Base-by-base conservation (phyloP, 2,888 invertebrate species). In the Rapana venosa region DNA sequence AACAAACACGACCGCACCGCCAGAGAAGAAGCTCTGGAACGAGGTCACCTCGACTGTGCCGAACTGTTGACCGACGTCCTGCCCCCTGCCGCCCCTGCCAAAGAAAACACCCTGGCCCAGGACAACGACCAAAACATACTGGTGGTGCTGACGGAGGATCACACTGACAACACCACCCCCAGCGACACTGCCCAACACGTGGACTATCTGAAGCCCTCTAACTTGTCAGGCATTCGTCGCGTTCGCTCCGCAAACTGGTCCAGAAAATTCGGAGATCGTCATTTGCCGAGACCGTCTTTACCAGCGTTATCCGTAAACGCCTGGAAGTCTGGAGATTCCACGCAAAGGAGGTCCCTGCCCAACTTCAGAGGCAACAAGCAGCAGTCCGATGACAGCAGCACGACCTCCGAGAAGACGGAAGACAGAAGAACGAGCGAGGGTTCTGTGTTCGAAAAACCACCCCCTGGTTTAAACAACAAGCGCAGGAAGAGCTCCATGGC, bases 1-100 rank as follows among this genome's bases (percentile, higher is more conserved):
- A 91, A 90, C 88, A 83, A 36, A 26, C 88, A 81, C 22, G 85
- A 84, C n/a, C 74, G 70, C 32, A 90, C 91, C 20, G 88, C 91
- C 11, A 15, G 77, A 4, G 90, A 90, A 30, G 90, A 91, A 35
- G 91, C 91, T 2, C 0, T 89, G 30, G n/a, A 15, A 6, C 47
- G 85, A 35, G 90, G 90, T 5, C 77, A 90, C 83, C 20, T 8
- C 30, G 47, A 66, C 2, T 90, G 90, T n/a, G 90, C 86, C 11
- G 79, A 83, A 66, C 17, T 88, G 8, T 30, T 88, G 35, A 15
- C 13, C 84, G 88, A 47, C 61, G 36, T 56, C 58, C 32, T 30
- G 17, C 81, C 81, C 13, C 1, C 56, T n/a, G 2, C 17, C n/a
- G 56, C 30, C 58, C 58, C 13, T 13, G 1, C 58, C 32, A 58